Evolutionary conservation across 2,888 invertebrate genomes (phyloP).

Genomic region (Eudasyphora cyanicolor): DNA sequence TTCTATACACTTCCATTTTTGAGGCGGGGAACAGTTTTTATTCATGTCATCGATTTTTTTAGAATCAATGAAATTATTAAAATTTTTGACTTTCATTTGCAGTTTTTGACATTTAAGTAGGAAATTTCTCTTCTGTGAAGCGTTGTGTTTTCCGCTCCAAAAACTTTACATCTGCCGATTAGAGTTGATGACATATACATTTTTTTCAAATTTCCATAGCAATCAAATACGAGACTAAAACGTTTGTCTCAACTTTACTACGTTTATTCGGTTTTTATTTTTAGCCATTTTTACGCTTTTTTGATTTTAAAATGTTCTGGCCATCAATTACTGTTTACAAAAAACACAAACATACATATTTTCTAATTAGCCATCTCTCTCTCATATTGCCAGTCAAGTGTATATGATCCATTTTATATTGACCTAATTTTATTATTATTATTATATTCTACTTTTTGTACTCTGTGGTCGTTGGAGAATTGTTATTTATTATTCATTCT

Average conservation of each 20-base stretch:
- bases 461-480: not conserved
- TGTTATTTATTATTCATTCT: not conserved
- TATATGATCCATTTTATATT: not conserved
- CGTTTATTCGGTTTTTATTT: not conserved
- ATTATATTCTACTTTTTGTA: not conserved
- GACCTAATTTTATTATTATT: too few species aligned
- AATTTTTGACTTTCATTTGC: too few species aligned
- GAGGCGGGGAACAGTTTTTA: too few species aligned
- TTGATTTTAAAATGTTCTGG: not conserved
- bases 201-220: not conserved
- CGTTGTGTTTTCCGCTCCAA: too few species aligned
- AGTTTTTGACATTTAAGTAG: too few species aligned
- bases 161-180: too few species aligned
- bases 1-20: too few species aligned
- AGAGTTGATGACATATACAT: not conserved
- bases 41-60: too few species aligned
- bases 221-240: not conserved
- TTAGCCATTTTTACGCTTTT: not conserved
- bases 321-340: not conserved
- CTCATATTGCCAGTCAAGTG: not conserved
- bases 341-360: too few species aligned
- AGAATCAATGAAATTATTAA: too few species aligned
- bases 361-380: not conserved
- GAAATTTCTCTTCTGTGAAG: too few species aligned
- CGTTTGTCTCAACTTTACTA: too few species aligned